Evolutionary conservation across 2,113 vertebrate genomes (phyloP).

Genomic region (Entomyzon cyanotis): DNA sequence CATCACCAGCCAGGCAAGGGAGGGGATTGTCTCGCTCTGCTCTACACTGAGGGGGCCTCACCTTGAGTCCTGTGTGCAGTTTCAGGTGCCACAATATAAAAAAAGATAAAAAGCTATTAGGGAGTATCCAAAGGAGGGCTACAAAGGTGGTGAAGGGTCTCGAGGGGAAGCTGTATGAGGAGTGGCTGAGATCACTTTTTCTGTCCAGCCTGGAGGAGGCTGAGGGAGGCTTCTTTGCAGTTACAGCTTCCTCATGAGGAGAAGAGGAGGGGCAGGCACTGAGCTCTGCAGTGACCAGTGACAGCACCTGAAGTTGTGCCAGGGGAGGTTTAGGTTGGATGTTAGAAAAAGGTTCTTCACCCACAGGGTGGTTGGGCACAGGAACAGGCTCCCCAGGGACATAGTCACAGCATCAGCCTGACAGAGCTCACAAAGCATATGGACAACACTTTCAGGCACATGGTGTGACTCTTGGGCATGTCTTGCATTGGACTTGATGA

Average conservation of each 20-base stretch:
- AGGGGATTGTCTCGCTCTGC: rapidly evolving
- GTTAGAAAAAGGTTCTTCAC: background rate
- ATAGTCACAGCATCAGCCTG: background rate
- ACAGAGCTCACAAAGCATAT: background rate
- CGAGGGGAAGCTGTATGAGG: rapidly evolving
- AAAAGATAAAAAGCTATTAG: background rate
- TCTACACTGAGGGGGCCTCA: rapidly evolving
- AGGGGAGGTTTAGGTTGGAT: background rate
- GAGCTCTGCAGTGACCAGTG: background rate
- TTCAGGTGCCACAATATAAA: background rate
- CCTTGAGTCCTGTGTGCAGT: rapidly evolving
- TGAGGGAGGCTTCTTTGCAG: rapidly evolving
- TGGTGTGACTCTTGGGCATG: background rate
- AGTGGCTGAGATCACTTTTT: background rate
- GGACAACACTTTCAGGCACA: too few species aligned
- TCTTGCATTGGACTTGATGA: background rate
- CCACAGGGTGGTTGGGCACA: background rate
- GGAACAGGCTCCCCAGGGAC: background rate
- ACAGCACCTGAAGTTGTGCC: background rate
- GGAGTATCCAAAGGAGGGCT: background rate
- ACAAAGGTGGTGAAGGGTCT: background rate
- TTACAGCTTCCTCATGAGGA: rapidly evolving
- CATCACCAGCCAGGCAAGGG: rapidly evolving
- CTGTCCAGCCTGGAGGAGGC: background rate
- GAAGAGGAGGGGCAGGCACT: background rate